Evolutionary conservation across 2,113 vertebrate species (phyloP).

Genomic region (Pelodiscus sinensis): DNA sequence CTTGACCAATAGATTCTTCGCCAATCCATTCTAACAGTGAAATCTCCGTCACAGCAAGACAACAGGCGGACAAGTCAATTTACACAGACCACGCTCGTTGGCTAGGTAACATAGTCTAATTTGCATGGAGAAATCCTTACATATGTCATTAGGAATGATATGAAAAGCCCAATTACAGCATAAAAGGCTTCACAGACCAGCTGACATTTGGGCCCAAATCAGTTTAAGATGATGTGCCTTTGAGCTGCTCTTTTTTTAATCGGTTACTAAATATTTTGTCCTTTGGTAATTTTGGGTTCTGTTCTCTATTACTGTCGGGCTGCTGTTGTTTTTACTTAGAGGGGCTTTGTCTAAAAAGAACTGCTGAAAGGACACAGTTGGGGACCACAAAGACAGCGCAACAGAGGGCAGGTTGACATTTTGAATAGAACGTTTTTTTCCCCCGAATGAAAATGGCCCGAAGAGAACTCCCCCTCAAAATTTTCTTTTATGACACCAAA

Average conservation of each 20-base stretch:
- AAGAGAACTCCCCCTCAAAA: not conserved
- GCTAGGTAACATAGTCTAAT: not conserved
- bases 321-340: constrained; percentile 66
- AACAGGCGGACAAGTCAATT: not conserved
- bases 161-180: not conserved
- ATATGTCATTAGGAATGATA: constrained; percentile 6
- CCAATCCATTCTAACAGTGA: not conserved
- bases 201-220: constrained; percentile 84
- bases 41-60: not conserved
- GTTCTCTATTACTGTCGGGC: constrained; percentile 62
- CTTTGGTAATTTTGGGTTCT: constrained; percentile 51
- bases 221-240: constrained; percentile 85
- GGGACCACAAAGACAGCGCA: not conserved
- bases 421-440: not conserved
- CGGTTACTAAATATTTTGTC: constrained; percentile 57
- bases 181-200: constrained; percentile 67
- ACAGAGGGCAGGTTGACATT: not conserved
- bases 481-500: constrained; percentile 16
- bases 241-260: constrained; percentile 74
- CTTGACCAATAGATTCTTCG: not conserved
- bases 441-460: not conserved
- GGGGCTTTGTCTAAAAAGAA: constrained; percentile 39
- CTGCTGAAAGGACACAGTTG: not conserved
- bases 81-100: fast-evolving
- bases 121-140: not conserved